A percentile compares a stretch with the other conserved stretches of the same genome.
phyloP scores from a whole-genome alignment of 2,888 invertebrate species.

The Euplagia quadripunctaria region DNA sequence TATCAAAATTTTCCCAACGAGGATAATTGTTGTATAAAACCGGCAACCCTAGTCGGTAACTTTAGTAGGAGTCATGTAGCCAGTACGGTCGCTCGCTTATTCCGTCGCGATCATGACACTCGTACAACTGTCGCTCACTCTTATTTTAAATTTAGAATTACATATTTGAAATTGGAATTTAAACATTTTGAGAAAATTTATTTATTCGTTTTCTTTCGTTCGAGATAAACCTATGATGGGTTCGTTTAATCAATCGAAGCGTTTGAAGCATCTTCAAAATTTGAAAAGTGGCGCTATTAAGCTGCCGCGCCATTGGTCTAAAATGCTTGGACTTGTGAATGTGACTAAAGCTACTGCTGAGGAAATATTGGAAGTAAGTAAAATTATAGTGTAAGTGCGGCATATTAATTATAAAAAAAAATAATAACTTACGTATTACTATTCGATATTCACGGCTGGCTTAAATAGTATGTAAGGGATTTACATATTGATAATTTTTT shows the following conservation, averaged over 20 bases:
- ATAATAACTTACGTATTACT: background rate
- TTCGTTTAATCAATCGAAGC: conserved; percentile 60
- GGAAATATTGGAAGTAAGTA: conserved; percentile 74
- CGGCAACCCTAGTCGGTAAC: conserved; percentile 19
- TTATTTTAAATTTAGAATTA: conserved; percentile 18
- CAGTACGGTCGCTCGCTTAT: conserved; percentile 52
- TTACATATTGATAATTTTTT: too few relatives aligned
- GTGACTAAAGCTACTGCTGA: conserved; percentile 65
- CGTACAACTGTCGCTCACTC: conserved; percentile 22
- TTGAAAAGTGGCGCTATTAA: conserved; percentile 74
- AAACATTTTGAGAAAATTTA: conserved; percentile 12
- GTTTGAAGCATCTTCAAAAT: conserved; percentile 66
- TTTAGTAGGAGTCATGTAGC: conserved; percentile 61
- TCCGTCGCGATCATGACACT: conserved; percentile 34
- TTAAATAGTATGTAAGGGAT: too few relatives aligned
- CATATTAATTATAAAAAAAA: background rate
- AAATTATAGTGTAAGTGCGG: background rate
- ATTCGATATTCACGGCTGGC: background rate
- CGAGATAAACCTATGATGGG: conserved; percentile 52
- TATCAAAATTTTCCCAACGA: conserved; percentile 18
- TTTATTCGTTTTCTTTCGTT: conserved; percentile 8
- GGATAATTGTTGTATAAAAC: conserved; percentile 37
- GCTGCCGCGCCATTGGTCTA: conserved; percentile 75
- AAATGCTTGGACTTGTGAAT: conserved; percentile 70
- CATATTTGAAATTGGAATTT: background rate